A percentile compares a stretch with the other conserved stretches of the same genome.
Conservation (phyloP, 2,888 invertebrate genomes). For the Odontomyia ornata region DNA sequence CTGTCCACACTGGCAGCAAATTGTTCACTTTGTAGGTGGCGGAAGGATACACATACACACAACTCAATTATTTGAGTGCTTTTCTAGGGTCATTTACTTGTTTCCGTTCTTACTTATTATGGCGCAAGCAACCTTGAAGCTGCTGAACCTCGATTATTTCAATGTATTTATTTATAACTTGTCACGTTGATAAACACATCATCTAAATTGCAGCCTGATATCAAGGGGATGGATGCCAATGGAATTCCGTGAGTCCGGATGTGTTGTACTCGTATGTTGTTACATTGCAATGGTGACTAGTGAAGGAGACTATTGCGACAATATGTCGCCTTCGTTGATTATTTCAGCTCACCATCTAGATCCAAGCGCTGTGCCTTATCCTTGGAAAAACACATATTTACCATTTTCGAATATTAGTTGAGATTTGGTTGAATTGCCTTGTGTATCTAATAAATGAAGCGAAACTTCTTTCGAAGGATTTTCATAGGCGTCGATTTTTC, state of each 20-base stretch:
- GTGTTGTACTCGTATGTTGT: no score
- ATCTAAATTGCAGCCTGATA: conserved; percentile 9
- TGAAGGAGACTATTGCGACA: neutral
- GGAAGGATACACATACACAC: neutral
- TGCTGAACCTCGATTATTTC: conserved; percentile 17
- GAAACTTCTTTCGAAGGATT: no score
- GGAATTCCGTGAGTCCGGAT: neutral
- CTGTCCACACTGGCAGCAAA: no score
- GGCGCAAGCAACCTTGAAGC: conserved; percentile 8
- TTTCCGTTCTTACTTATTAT: conserved; percentile 27
- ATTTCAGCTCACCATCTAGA: no score
- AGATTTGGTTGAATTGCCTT: no score
- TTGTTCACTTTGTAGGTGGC: no score
- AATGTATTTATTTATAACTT: conserved; percentile 5
- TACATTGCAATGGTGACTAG: neutral
- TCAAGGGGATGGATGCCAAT: neutral
- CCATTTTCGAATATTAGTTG: no score
- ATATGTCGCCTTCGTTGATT: neutral
- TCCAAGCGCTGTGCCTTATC: no score
- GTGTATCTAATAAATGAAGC: no score
- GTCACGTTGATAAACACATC: conserved; percentile 33
- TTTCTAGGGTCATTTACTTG: conserved; percentile 33
- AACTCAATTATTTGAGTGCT: conserved; percentile 39
- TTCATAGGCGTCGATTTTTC: no score
- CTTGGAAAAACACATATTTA: no score